Conservation (phyloP, 1,140 invertebrate species). For the Caenorhabditis tropicalis region DNA sequence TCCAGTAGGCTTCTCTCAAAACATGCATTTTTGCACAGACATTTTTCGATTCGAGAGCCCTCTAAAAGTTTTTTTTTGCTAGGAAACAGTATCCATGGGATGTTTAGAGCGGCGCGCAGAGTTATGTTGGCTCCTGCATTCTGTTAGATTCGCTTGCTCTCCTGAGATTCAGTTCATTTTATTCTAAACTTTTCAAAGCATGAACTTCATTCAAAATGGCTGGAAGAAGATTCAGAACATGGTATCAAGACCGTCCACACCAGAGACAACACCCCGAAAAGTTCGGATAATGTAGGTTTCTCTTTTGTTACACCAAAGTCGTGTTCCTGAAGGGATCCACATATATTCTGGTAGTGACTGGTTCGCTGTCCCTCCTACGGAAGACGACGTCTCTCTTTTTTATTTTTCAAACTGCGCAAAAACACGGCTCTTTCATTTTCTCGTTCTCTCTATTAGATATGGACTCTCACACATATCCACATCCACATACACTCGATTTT, state of each 20-base stretch:
- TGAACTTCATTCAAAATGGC: not conserved
- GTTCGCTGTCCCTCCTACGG: not conserved
- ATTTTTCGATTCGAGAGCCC: not conserved
- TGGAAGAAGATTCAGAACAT: not conserved
- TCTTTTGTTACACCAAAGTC: not conserved
- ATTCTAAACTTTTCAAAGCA: not conserved
- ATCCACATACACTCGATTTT: constrained; percentile 38
- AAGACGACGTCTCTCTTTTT: not conserved
- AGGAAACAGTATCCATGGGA: constrained; percentile 31
- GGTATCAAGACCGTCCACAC: not conserved
- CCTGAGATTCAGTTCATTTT: too few relatives aligned
- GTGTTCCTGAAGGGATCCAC: not conserved
- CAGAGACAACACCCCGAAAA: not conserved
- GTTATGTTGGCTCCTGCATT: not conserved
- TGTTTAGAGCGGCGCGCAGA: not conserved
- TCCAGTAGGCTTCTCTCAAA: not conserved
- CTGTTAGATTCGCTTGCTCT: not conserved
- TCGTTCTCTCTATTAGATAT: not conserved
- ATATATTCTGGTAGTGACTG: not conserved
- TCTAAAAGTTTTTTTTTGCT: constrained; percentile 4
- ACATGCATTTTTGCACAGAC: not conserved
- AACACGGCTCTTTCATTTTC: not conserved
- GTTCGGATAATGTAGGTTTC: not conserved
- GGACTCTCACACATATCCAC: constrained; percentile 5
- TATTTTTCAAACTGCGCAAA: constrained; percentile 40